A percentile compares a stretch with the other conserved stretches of the same genome.
Evolutionary conservation across 1,140 invertebrate species (phyloP).

Genomic region (Pentalonia nigronervosa): DNA sequence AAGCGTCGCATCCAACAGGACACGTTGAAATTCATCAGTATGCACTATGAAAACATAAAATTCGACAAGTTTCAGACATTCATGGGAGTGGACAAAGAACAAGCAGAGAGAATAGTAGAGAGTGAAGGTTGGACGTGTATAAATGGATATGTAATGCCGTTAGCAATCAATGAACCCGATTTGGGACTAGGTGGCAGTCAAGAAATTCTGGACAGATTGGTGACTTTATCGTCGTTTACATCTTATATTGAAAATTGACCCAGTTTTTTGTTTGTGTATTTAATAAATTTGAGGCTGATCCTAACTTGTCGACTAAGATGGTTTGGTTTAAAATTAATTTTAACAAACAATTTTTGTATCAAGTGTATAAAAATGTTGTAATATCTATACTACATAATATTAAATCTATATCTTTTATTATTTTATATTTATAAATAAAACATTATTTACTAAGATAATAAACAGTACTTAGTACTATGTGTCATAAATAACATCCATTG

Average conservation of each 20-base stretch:
- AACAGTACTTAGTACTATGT: background rate
- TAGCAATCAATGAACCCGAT: constrained; percentile 35
- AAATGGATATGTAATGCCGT: constrained; percentile 12
- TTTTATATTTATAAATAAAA: background rate
- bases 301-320: background rate
- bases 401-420: constrained; percentile 1
- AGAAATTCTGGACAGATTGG: constrained; percentile 43
- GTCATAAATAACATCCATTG: background rate
- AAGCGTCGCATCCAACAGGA: constrained; percentile 46
- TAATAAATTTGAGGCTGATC: constrained; percentile 11
- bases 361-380: background rate
- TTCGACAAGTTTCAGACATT: constrained; percentile 20
- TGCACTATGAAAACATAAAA: constrained; percentile 14
- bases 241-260: constrained; percentile 50
- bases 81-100: constrained; percentile 47
- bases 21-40: constrained; percentile 31
- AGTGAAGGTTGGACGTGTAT: constrained; percentile 46
- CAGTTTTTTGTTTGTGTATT: background rate
- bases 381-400: background rate
- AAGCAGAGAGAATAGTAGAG: constrained; percentile 30
- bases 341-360: background rate
- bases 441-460: background rate
- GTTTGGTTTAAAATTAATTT: background rate
- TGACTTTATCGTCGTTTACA: constrained; percentile 29
- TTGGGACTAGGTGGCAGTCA: constrained; percentile 25